Conservation (phyloP, 2,797 vertebrate species). For the Arnoldichthys spilopterus region DNA sequence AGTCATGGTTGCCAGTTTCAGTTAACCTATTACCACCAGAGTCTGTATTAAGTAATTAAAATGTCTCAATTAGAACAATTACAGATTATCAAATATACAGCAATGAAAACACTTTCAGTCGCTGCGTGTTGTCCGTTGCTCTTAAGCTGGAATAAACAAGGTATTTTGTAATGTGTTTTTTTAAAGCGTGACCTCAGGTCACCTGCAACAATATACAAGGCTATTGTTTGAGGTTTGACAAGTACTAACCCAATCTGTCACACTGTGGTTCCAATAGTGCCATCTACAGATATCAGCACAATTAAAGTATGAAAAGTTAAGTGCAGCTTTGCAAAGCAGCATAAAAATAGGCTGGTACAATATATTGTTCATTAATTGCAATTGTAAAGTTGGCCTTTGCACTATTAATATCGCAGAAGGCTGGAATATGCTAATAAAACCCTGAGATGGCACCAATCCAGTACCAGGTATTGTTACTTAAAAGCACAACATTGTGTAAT, state of each 20-base stretch:
- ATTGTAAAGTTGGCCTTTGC: no score
- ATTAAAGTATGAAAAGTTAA: no score
- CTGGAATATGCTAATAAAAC: no score
- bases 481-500: no score
- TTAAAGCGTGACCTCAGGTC: conserved; percentile 13
- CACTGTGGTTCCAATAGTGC: background rate
- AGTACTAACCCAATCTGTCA: background rate
- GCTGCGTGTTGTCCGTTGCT: conserved; percentile 17
- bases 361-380: no score
- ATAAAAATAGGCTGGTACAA: no score
- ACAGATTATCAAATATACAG: conserved; percentile 27
- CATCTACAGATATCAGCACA: background rate
- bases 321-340: no score
- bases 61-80: conserved; percentile 36
- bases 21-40: background rate
- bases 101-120: conserved; percentile 21
- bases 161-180: background rate
- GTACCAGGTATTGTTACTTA: no score
- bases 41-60: conserved; percentile 35
- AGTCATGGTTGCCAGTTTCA: conserved; percentile 5
- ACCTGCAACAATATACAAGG: background rate
- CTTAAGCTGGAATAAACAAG: background rate
- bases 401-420: no score
- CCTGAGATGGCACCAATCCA: no score
- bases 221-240: no score